Percentiles rank a stretch among this genome's conserved stretches.
phyloP scores from a whole-genome alignment of 2,113 vertebrate genomes.

The Heterocephalus glaber region DNA sequence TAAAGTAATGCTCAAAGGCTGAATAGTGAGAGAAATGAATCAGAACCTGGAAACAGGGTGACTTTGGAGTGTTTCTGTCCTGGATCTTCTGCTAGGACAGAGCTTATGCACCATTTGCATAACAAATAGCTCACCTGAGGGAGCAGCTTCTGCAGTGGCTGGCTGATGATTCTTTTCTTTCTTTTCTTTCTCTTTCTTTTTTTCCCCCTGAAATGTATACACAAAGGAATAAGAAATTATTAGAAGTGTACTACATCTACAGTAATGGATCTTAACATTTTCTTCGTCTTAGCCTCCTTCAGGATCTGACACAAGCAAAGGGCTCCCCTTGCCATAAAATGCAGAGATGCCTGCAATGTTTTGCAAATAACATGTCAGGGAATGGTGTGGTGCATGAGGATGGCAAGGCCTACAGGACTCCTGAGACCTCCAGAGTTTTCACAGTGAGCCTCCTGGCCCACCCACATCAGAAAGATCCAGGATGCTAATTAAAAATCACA shows the following conservation, averaged over 20 bases:
- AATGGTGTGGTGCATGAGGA: not conserved
- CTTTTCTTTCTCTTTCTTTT: no score
- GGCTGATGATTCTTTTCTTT: not conserved
- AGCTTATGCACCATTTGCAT: not conserved
- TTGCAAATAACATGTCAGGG: no score
- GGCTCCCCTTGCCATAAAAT: not conserved
- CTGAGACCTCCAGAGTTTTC: not conserved
- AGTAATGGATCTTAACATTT: not conserved
- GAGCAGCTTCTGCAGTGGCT: not conserved
- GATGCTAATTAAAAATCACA: not conserved
- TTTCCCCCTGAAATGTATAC: not conserved
- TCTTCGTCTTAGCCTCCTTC: not conserved
- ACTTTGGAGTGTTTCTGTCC: not conserved
- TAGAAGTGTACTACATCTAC: not conserved
- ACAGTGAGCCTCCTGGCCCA: not conserved
- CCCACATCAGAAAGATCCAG: not conserved
- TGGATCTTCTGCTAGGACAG: not conserved
- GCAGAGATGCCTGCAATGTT: not conserved
- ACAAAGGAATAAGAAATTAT: not conserved
- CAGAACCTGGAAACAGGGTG: not conserved
- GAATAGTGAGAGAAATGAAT: not conserved
- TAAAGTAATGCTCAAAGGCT: constrained; percentile 6
- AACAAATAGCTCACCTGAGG: constrained; percentile 22
- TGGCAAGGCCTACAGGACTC: not conserved
- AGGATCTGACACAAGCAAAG: not conserved